Conservation (phyloP, 1,140 invertebrate species). For the Drosophila littoralis region DNA sequence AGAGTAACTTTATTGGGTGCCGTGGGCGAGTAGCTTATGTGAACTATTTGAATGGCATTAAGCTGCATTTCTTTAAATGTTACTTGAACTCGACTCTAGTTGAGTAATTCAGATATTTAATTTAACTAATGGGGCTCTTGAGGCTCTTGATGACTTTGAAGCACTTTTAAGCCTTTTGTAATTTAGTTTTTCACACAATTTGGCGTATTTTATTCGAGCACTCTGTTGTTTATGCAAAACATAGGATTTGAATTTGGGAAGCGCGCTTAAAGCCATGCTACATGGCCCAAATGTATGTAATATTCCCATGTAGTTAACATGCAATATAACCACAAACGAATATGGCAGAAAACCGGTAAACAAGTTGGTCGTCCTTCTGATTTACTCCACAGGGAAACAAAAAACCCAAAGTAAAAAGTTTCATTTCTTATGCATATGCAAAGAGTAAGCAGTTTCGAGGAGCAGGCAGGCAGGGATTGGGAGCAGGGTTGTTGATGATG, state of each 20-base stretch:
- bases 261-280: constrained; percentile 21
- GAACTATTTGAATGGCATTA: not conserved
- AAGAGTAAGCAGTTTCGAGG: not conserved
- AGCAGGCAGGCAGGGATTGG: not conserved
- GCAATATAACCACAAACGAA: constrained; percentile 21
- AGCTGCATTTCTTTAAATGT: not conserved
- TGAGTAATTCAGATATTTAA: not conserved
- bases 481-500: not conserved
- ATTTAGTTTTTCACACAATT: not conserved
- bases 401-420: constrained; percentile 36
- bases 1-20: not conserved
- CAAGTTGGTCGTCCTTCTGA: constrained; percentile 60
- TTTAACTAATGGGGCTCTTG: not conserved
- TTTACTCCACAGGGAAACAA: constrained; percentile 18
- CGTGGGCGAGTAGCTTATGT: not conserved
- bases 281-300: not conserved
- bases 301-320: not conserved
- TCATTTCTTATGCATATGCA: constrained; percentile 44
- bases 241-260: constrained; percentile 5
- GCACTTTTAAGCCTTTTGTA: not conserved
- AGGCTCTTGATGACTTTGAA: no score
- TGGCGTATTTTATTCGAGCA: not conserved
- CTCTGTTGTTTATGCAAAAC: no score
- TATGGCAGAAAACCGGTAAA: constrained; percentile 60
- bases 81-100: not conserved